phyloP scores from a whole-genome alignment of 2,888 invertebrate genomes.

The Chalcis sispes region DNA sequence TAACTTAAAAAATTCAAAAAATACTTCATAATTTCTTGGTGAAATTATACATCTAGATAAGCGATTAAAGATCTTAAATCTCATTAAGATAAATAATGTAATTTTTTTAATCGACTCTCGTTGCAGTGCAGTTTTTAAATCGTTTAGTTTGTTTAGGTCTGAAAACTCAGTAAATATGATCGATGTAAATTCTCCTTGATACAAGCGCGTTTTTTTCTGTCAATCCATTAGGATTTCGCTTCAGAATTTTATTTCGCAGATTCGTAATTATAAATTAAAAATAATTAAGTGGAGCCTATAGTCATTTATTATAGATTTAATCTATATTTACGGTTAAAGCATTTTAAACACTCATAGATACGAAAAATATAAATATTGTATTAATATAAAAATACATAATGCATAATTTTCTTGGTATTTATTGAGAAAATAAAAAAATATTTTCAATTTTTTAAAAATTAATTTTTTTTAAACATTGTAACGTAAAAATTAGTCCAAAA shows the following conservation, averaged over 20 bases:
- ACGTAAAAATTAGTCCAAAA: constrained; percentile 33
- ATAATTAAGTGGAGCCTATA: constrained; percentile 27
- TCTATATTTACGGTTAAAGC: constrained; percentile 9
- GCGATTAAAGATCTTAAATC: neutral
- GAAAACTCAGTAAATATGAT: constrained; percentile 17
- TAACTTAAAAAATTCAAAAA: constrained; percentile 40
- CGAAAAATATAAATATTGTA: constrained; percentile 5
- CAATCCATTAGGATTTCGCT: constrained; percentile 17
- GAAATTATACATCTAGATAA: constrained; percentile 17
- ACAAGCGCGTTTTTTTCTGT: constrained; percentile 23
- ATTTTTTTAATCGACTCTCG: constrained; percentile 23
- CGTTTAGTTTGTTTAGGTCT: constrained; percentile 23
- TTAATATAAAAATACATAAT: constrained; percentile 14
- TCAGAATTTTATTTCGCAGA: constrained; percentile 23
- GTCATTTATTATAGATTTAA: constrained; percentile 3
- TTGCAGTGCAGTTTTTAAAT: constrained; percentile 21
- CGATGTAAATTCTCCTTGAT: constrained; percentile 48
- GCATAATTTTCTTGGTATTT: constrained; percentile 21
- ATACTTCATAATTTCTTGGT: neutral
- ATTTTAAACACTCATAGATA: no score
- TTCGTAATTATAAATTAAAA: constrained; percentile 26
- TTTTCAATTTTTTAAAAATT: neutral
- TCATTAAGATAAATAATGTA: constrained; percentile 1
- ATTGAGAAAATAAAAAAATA: constrained; percentile 21
- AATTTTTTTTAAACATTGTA: neutral